A percentile compares a stretch with the other conserved stretches of the same genome.
Evolutionary conservation across 2,888 invertebrate genomes (phyloP).

Genomic region (Zhuqinia jingwanae): DNA sequence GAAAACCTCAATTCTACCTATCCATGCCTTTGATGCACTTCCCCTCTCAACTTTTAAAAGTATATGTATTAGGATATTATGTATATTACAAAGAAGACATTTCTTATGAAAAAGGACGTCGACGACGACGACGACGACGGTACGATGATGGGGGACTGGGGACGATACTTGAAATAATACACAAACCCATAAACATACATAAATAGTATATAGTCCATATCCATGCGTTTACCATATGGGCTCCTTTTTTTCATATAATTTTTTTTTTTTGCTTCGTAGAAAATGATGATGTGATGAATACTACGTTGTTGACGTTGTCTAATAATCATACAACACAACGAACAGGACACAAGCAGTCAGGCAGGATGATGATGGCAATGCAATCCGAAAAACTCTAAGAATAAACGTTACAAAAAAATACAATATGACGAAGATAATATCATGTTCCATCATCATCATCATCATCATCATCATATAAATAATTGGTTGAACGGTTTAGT

Average conservation of each 20-base stretch:
- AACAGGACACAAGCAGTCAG: background rate
- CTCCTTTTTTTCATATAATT: slow-evolving; percentile 42
- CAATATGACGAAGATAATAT: slow-evolving; percentile 52
- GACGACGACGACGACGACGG: too few species aligned
- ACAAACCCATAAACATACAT: slow-evolving; percentile 4
- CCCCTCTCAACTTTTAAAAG: slow-evolving; percentile 1
- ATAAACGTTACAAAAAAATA: slow-evolving; percentile 33
- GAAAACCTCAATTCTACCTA: slow-evolving; percentile 17
- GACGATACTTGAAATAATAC: background rate
- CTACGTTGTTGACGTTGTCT: slow-evolving; percentile 54
- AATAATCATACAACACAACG: slow-evolving; percentile 12
- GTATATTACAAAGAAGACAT: slow-evolving; percentile 37
- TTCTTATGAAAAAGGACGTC: slow-evolving; percentile 31
- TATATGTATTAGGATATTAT: background rate
- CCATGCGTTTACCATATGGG: slow-evolving; percentile 44
- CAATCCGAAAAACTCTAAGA: background rate
- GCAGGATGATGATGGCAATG: slow-evolving; percentile 4
- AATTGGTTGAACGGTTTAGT: slow-evolving; percentile 66
- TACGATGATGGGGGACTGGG: background rate
- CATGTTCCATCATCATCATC: too few species aligned
- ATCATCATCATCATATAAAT: too few species aligned
- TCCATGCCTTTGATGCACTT: background rate
- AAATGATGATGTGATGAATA: slow-evolving; percentile 46
- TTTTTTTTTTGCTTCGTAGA: slow-evolving; percentile 40
- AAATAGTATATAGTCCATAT: slow-evolving; percentile 10